Base-by-base conservation (phyloP, 2,888 invertebrate species). In the Drosophila suboccidentalis region DNA sequence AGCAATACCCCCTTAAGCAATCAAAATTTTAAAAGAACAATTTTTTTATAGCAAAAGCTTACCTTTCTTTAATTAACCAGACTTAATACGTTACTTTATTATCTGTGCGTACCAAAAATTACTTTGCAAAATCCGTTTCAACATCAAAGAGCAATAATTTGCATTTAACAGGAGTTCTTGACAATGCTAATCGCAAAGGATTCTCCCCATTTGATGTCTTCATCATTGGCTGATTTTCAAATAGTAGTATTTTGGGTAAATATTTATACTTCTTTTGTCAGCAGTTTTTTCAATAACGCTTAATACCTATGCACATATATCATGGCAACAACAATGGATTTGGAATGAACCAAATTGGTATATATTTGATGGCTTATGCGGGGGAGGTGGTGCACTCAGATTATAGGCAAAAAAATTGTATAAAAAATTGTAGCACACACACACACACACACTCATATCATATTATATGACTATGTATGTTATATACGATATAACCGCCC, bases 181-280 rank as follows among this genome's bases (percentile, higher is more conserved):
- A 74, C 57, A 76, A 70, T 55, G 64, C 49, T 47, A 60, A 49
- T 46, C 50, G 29, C 39, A 10, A 15, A 41, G 62, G 15, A 38
- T 38, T 57, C 22, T 29, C 26, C 43, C 38, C 49, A 13, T 38
- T 17, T 26, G 0, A 5, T n/a, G 51, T 51, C 3, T 51, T 19
- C 49, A 19, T 29, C 34, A 17, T 66, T 68, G 66, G 61, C 63
- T 53, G 73, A 74, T 80, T 78, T 65, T 78, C 69, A 73, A 86
- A 87, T 87, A 80, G 86, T 86, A 87, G 86, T 86, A 87, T 88
- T 88, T 85, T 89, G 50, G 44, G 84, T 75, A 87, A 91, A 91
- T 91, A 90, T 91, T 91, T 91, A 82, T 84, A 82, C 74, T 87
- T 89, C 91, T 91, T 91, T 91, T 91, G 91, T 91, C 91, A 91